A percentile compares a stretch with the other conserved stretches of the same genome.
phyloP scores from a whole-genome alignment of 2,888 invertebrate genomes.

The Meloe dianella region DNA sequence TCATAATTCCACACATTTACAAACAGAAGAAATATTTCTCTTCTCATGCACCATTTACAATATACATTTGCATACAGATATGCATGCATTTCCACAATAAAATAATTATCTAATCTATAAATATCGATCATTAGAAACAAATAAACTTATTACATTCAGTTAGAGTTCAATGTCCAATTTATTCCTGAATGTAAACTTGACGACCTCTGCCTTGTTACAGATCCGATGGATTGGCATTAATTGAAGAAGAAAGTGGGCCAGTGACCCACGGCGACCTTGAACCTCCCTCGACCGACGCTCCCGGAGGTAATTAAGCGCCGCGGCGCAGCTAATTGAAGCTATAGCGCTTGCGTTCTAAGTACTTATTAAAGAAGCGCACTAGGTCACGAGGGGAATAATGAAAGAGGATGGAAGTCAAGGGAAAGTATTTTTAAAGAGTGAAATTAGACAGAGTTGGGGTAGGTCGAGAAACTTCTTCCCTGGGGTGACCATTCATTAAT shows the following conservation, averaged over 20 bases:
- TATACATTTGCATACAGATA: neutral
- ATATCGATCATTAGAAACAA: neutral
- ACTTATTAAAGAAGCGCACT: constrained; percentile 58
- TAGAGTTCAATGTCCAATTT: neutral
- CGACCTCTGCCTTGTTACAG: constrained; percentile 6
- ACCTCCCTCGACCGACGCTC: constrained; percentile 52
- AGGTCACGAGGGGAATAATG: constrained; percentile 59
- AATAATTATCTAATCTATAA: neutral
- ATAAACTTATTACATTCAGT: neutral
- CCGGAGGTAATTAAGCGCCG: constrained; percentile 58
- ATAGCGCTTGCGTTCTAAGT: constrained; percentile 54
- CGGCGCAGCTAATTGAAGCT: constrained; percentile 57
- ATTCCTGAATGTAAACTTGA: neutral
- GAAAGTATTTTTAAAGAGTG: constrained; percentile 60
- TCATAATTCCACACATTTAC: neutral
- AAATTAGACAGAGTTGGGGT: constrained; percentile 58
- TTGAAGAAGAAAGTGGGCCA: constrained; percentile 49
- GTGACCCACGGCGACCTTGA: constrained; percentile 54
- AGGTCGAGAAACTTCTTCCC: constrained; percentile 53
- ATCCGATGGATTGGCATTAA: constrained; percentile 19
- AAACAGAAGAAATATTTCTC: neutral
- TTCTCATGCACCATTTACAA: neutral
- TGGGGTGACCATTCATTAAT: constrained; percentile 45
- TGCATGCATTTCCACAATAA: neutral
- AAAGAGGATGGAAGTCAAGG: constrained; percentile 57